phyloP scores from a whole-genome alignment of 2,113 vertebrate genomes.

The Callionymus lyra region DNA sequence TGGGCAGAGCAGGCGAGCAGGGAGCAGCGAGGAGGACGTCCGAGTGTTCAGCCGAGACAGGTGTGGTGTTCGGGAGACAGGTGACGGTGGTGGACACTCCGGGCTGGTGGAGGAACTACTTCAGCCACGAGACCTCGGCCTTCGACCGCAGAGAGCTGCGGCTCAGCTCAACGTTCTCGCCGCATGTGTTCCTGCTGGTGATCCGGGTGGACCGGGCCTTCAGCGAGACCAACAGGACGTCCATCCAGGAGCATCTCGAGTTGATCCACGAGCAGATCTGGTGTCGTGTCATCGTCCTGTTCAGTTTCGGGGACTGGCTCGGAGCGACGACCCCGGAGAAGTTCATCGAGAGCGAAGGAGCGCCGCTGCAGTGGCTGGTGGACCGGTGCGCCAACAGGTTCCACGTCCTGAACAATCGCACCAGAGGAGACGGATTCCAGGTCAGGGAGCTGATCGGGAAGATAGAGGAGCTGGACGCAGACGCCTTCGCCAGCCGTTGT shows the following conservation, averaged over 20 bases:
- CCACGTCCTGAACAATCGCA: conserved; percentile 51
- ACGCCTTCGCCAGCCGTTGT: conserved; percentile 6
- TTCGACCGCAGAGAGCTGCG: conserved; percentile 50
- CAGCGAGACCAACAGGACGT: conserved; percentile 42
- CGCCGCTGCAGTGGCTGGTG: conserved; percentile 37
- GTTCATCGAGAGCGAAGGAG: conserved; percentile 55
- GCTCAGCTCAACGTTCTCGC: conserved; percentile 37
- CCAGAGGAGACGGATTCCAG: conserved; percentile 45
- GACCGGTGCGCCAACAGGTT: conserved; percentile 48
- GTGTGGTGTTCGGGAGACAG: conserved; percentile 32
- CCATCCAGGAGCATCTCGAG: conserved; percentile 48
- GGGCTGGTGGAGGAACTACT: conserved; percentile 69
- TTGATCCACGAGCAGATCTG: conserved; percentile 42
- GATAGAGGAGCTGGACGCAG: conserved; percentile 41
- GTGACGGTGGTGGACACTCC: conserved; percentile 62
- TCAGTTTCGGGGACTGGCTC: conserved; percentile 60
- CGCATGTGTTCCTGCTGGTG: conserved; percentile 55
- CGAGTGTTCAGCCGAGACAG: conserved; percentile 10
- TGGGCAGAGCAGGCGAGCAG: conserved; percentile 18
- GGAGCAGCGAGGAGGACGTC: conserved; percentile 22
- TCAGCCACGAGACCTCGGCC: conserved; percentile 33
- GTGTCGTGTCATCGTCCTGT: conserved; percentile 42
- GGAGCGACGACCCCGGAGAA: conserved; percentile 31
- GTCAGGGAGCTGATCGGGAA: conserved; percentile 55
- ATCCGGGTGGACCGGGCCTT: conserved; percentile 57